Evolutionary conservation across 2,888 invertebrate species (phyloP), one percentile per base, ranked within the genome.

Genomic region (Tortrix viridana): DNA sequence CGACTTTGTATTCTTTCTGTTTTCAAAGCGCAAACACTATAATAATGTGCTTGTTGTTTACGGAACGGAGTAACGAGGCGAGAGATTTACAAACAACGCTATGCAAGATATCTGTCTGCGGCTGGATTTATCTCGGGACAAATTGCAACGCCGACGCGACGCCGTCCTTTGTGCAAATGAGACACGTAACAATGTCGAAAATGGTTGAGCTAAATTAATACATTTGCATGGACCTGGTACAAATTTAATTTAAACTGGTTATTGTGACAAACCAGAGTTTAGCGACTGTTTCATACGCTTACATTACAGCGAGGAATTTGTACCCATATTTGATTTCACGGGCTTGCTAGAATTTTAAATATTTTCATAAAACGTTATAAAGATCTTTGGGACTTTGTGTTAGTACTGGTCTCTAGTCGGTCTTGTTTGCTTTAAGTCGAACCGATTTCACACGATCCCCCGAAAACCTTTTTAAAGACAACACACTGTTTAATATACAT

Each of bases 91-190:
- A 71, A 75, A 74, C 70, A 72, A 65, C 69, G 74, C 70, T 80
- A 81, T 78, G 82, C 82, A 82, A 82, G 85, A 83, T 82, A 85
- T 84, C 81, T 86, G 89, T 85, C 84, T 84, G 85, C 80, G 86
- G 85, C 76, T 77, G 85, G 87, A 85, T 88, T 88, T 88, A 87
- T 88, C 86, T 83, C 71, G 74, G 81, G 84, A 88, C 87, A 88
- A 89, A 89, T 90, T 88, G 88, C 87, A 84, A 79, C 77, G 78
- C 67, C 53, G 58, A 52, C 50, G 16, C 64, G 53, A 52, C 43
- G 71, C 77, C 74, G 76, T 85, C 81, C 79, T 81, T 81, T 85
- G 84, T 85, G 82, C 81, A 85, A 86, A 88, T 85, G 84, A 85
- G 83, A 84, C 82, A 80, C 77, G 75, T 80, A 83, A 83, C 81